These are phyloP conservation scores for Arbacia lixula DNA, from an alignment of 53 echinoderm and acorn worm genomes.

Conservation along the genomic window DNA sequence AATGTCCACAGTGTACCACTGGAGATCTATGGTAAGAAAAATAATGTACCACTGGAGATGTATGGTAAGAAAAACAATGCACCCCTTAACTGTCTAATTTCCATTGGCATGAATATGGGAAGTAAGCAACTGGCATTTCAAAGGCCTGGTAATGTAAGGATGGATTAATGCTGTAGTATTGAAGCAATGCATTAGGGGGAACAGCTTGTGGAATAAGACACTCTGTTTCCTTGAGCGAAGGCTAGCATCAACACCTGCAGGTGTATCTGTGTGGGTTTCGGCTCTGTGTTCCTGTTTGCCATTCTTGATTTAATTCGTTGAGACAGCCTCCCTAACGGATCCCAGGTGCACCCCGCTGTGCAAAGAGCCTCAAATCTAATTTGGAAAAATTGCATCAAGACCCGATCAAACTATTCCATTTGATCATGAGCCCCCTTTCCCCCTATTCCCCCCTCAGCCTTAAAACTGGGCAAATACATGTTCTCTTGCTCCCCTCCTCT, in stretches of 20 bases:
- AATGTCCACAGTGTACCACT: no score
- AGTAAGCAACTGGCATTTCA: no score
- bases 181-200: no score
- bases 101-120: no score
- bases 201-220: not conserved
- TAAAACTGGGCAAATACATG: not conserved
- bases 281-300: conserved; percentile 27
- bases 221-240: conserved; percentile 4
- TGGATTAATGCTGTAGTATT: not conserved
- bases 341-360: conserved; percentile 11
- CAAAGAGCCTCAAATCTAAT: conserved; percentile 31
- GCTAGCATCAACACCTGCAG: conserved; percentile 21
- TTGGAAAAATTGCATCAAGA: conserved; percentile 6
- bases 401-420: not conserved
- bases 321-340: conserved; percentile 33
- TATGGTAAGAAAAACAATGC: no score
- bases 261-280: not conserved
- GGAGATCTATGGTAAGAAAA: no score
- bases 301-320: conserved; percentile 30
- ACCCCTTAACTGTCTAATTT: no score
- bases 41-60: no score
- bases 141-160: not conserved
- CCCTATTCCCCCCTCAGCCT: not conserved
- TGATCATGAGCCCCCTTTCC: no score
- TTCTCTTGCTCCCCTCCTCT: no score